Conservation (phyloP, 1,140 invertebrate genomes). For the Telenomus remus region DNA sequence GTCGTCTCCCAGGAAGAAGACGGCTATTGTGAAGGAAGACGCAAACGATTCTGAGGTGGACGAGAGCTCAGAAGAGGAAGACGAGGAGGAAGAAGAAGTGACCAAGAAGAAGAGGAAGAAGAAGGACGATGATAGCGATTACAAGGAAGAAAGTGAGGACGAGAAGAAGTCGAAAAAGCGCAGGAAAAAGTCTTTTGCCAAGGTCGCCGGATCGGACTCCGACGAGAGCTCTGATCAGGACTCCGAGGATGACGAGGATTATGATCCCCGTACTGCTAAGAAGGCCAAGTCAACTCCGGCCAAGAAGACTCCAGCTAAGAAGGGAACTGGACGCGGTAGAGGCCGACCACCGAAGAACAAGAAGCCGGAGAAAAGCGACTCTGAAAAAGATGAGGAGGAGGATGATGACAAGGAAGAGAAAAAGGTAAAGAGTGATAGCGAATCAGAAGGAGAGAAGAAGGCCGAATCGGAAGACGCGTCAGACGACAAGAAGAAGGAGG, state of each 20-base stretch:
- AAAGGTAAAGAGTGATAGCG: conserved; percentile 15
- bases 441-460: conserved; percentile 22
- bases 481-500: conserved; percentile 30
- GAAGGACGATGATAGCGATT: conserved; percentile 16
- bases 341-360: conserved; percentile 42
- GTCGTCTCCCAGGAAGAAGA: conserved; percentile 64
- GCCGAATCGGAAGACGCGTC: conserved; percentile 41
- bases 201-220: conserved; percentile 57
- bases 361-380: conserved; percentile 31
- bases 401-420: conserved; percentile 21
- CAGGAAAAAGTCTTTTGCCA: conserved; percentile 58
- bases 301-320: conserved; percentile 56
- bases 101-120: conserved; percentile 13
- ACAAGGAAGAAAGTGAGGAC: neutral
- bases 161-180: conserved; percentile 51
- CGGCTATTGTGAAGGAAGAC: conserved; percentile 68
- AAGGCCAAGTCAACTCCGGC: conserved; percentile 53
- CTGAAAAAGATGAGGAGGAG: conserved; percentile 49
- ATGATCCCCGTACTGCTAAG: conserved; percentile 63
- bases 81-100: conserved; percentile 16
- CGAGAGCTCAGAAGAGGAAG: conserved; percentile 61
- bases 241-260: conserved; percentile 67
- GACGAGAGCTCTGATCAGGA: conserved; percentile 63
- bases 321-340: conserved; percentile 50
- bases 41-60: conserved; percentile 71